phyloP scores from a whole-genome alignment of 2,888 invertebrate species.

The Diachrysia chrysitis region DNA sequence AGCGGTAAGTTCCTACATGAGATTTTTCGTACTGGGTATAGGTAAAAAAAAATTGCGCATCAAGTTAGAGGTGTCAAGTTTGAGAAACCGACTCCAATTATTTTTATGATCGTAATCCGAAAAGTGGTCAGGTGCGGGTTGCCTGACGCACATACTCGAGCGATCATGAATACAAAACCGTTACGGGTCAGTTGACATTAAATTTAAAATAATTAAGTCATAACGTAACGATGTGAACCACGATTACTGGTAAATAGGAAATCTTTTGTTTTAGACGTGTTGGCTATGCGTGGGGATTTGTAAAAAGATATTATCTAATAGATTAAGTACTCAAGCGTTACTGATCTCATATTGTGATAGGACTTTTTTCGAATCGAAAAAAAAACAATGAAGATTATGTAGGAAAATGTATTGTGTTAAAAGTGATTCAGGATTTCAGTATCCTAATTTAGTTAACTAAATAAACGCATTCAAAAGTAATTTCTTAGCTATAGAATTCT shows the following conservation, averaged over 20 bases:
- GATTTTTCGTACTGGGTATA: neutral
- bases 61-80: conserved; percentile 39
- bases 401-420: conserved; percentile 26
- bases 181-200: conserved; percentile 57
- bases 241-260: conserved; percentile 32
- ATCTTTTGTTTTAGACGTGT: conserved; percentile 49
- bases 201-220: conserved; percentile 55
- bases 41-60: conserved; percentile 16
- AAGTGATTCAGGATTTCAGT: conserved; percentile 51
- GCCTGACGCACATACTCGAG: conserved; percentile 22
- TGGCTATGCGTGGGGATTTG: conserved; percentile 28
- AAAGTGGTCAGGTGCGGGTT: conserved; percentile 38
- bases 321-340: conserved; percentile 39
- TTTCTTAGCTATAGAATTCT: conserved; percentile 32
- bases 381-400: conserved; percentile 18
- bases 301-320: conserved; percentile 31
- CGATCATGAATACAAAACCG: conserved; percentile 45
- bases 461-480: conserved; percentile 17
- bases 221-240: conserved; percentile 51
- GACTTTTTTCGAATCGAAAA: conserved; percentile 12
- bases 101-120: conserved; percentile 52
- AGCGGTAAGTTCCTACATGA: neutral
- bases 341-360: conserved; percentile 40
- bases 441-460: conserved; percentile 53
- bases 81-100: conserved; percentile 50